Conservation (phyloP, 2,797 vertebrate genomes). For the Sphaeramia orbicularis region DNA sequence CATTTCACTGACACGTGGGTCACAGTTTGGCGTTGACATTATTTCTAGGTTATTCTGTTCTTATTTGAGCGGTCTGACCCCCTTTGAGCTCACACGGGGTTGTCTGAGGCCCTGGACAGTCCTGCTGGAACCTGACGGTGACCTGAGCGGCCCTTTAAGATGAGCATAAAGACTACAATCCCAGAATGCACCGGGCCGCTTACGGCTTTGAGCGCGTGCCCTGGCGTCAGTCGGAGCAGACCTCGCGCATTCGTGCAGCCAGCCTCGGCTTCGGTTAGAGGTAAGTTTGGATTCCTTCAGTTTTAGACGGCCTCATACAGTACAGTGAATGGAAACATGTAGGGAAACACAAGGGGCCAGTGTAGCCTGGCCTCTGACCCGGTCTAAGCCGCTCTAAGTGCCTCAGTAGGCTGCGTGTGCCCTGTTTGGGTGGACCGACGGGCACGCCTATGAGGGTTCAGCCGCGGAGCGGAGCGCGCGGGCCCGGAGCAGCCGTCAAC, state of each 20-base stretch:
- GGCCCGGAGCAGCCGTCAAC: constrained; percentile 66
- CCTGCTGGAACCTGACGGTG: too few species aligned
- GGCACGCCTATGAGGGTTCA: constrained; percentile 83
- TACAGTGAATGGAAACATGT: constrained; percentile 65
- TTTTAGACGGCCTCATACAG: neutral
- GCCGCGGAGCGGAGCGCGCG: constrained; percentile 67
- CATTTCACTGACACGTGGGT: too few species aligned
- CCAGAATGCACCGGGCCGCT: constrained; percentile 59
- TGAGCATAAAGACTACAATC: constrained; percentile 38
- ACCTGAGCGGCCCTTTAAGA: neutral
- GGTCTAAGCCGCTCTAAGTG: neutral
- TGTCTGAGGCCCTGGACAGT: too few species aligned
- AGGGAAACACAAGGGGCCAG: constrained; percentile 25
- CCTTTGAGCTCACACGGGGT: too few species aligned
- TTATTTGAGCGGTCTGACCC: too few species aligned
- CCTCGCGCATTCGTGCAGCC: constrained; percentile 78
- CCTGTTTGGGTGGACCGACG: constrained; percentile 39
- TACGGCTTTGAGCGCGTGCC: constrained; percentile 67
- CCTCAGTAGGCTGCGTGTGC: constrained; percentile 34
- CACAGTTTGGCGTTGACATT: too few species aligned
- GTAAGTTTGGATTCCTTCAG: constrained; percentile 76
- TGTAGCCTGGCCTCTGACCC: constrained; percentile 22
- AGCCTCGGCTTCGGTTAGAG: constrained; percentile 79
- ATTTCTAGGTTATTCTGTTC: too few species aligned
- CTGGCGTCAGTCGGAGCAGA: constrained; percentile 38